Evolutionary conservation across 92 coral and sea anemone species (phyloP).

Genomic region (Micromussa lordhowensis): DNA sequence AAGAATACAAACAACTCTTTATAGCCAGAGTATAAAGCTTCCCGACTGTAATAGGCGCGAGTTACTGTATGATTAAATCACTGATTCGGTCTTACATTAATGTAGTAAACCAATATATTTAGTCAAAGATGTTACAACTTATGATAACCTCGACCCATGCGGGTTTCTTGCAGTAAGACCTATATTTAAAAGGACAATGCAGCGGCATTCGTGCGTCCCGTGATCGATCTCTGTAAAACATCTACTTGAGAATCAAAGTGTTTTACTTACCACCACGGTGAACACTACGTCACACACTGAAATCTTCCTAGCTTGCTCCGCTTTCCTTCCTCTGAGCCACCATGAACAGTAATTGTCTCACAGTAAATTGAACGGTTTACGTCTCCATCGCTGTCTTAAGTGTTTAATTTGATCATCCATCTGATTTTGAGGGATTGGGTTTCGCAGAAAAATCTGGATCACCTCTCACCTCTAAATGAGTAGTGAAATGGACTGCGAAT

Average conservation of each 20-base stretch:
- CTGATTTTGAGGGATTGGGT: neutral
- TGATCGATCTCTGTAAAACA: neutral
- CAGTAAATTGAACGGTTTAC: neutral
- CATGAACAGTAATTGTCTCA: neutral
- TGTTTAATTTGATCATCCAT: neutral
- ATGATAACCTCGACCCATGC: neutral
- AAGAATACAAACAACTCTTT: neutral
- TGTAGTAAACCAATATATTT: neutral
- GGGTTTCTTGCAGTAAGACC: neutral
- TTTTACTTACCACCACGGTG: neutral
- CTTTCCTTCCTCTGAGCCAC: neutral
- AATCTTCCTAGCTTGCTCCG: neutral
- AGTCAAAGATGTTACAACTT: neutral
- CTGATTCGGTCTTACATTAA: neutral
- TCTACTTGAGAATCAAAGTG: neutral
- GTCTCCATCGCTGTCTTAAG: neutral
- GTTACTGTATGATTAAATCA: neutral
- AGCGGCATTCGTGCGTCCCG: neutral
- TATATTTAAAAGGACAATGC: neutral
- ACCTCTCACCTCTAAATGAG: neutral
- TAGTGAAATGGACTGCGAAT: neutral
- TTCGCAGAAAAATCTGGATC: conserved; percentile 24
- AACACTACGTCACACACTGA: neutral
- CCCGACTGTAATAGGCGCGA: neutral
- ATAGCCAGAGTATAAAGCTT: too few relatives aligned